Base-by-base conservation (phyloP, 2,113 vertebrate species). In the Epinephelus fuscoguttatus region DNA sequence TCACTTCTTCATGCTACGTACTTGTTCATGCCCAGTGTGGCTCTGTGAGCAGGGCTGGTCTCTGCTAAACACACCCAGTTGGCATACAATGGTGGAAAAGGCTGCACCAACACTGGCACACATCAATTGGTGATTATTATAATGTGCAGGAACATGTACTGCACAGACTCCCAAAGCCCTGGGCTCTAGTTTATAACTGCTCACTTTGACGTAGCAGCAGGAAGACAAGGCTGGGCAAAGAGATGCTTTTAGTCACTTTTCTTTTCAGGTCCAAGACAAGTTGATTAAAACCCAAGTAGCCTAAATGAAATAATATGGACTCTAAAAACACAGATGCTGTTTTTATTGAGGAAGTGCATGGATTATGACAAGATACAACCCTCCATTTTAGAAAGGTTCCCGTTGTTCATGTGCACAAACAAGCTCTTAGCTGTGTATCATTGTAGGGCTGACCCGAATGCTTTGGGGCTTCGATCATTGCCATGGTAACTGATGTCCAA, bases 71-170 rank as follows among this genome's bases (percentile, higher is more conserved):
- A 91, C 90, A 76, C 84, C 86, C 86, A 81, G 62, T 71, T 94
- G 91, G 88, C 89, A 84, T 45, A 70, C 15, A 78, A 21, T 74
- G n/a, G 27, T 89, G 85, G 81, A 89, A 92, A 92, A 90, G 70
- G 27, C 75, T 69, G 61, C 55, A 70, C 18, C 13, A 49, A 78
- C 50, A 69, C 83, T 85, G 81, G 82, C 84, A 84, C 49, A 64
- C 55, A 50, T 72, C 19, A 84, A 63, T 74, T 19, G 19, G 33
- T 62, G 53, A 80, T 88, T 87, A 62, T 86, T 75, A 64, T 45
- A 68, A 81, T 80, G 57, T 88, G 82, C 56, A 81, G 25, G 30
- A 81, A 87, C 87, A 71, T 77, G 84, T 62, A 66, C n/a, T 52
- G 42, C 45, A 75, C 30, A 55, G 50, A 70, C 37, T 82, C 19